Percentiles rank a stretch among this genome's conserved stretches.
phyloP scores from a whole-genome alignment of 1,140 invertebrate species.

The Eriocheir sinensis region DNA sequence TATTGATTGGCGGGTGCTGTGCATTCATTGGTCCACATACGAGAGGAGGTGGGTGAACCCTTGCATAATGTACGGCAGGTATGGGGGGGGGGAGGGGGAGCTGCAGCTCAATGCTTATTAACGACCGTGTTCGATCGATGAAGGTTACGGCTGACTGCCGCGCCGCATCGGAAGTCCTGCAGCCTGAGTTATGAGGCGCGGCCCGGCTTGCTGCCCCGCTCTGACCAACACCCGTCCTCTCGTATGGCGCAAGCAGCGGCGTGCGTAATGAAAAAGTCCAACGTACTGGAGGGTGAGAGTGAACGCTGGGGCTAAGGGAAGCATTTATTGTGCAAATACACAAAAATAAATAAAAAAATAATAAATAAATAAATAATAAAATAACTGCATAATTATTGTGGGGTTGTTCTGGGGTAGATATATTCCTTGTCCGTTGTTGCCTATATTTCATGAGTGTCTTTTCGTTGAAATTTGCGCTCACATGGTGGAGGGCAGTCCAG shows the following conservation, averaged over 20 bases:
- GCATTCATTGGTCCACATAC: background rate
- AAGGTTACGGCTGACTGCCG: background rate
- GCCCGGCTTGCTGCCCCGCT: background rate
- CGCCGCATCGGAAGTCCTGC: background rate
- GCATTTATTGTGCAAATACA: too few species aligned
- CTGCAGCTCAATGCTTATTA: background rate
- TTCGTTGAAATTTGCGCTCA: background rate
- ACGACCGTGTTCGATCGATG: background rate
- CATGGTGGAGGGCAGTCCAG: background rate
- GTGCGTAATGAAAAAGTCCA: too few species aligned
- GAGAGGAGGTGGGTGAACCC: background rate
- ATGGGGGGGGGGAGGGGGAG: background rate
- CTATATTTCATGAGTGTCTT: background rate
- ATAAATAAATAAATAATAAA: background rate
- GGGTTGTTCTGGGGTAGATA: background rate
- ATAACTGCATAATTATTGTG: background rate
- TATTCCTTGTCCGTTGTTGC: background rate
- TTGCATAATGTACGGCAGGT: background rate
- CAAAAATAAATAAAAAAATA: background rate
- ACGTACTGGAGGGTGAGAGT: too few species aligned
- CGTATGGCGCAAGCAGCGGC: too few species aligned
- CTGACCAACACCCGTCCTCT: background rate
- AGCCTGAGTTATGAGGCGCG: background rate
- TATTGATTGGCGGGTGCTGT: too few species aligned
- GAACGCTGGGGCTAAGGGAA: too few species aligned